Conservation (phyloP, 2,113 vertebrate species). For the Petrocephalus microphthalmus region DNA sequence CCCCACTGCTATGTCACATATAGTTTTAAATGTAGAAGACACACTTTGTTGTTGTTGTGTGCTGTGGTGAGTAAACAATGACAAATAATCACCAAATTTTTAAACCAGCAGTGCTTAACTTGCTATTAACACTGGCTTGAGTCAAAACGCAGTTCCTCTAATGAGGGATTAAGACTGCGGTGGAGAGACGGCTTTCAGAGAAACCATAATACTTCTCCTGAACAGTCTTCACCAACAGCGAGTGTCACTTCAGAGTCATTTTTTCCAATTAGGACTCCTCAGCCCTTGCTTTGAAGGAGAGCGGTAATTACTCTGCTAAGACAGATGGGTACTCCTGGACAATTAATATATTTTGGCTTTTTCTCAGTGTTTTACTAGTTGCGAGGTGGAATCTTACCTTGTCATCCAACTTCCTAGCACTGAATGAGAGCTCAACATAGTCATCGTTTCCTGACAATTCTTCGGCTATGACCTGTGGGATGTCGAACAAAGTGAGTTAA, state of each 20-base stretch:
- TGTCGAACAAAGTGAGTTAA: background rate
- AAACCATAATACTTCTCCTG: background rate
- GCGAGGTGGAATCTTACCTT: conserved; percentile 69
- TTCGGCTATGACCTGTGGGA: conserved; percentile 80
- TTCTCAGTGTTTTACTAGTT: background rate
- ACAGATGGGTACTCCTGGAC: background rate
- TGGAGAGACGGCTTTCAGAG: conserved; percentile 13
- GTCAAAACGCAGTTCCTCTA: background rate
- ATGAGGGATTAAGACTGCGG: conserved; percentile 16
- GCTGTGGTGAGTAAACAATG: no score
- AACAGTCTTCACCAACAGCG: background rate
- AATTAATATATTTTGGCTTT: background rate
- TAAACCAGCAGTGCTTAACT: background rate
- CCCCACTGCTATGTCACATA: no score
- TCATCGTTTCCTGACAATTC: conserved; percentile 93
- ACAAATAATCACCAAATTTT: no score
- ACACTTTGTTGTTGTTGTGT: no score
- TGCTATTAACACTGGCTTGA: conserved; percentile 15
- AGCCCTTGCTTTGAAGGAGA: background rate
- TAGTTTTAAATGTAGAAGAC: no score
- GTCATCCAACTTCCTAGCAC: conserved; percentile 92
- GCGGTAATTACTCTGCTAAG: background rate
- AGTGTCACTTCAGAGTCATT: conserved; percentile 14
- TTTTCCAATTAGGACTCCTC: background rate
- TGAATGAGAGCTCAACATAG: conserved; percentile 94